phyloP scores from a whole-genome alignment of 2,797 vertebrate genomes.

The Anabacerthia variegaticeps region DNA sequence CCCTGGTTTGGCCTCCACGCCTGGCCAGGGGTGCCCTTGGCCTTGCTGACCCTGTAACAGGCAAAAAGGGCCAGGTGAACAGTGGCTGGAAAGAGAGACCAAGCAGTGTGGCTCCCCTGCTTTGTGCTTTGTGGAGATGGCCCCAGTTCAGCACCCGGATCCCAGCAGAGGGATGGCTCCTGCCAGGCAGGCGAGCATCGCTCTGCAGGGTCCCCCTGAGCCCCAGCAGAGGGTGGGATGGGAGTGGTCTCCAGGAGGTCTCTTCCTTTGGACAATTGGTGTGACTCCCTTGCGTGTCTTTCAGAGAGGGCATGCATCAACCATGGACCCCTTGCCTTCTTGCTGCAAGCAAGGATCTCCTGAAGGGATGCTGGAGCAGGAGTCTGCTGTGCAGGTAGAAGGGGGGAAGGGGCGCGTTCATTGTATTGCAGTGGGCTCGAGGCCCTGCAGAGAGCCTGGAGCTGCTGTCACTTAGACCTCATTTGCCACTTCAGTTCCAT shows the following conservation, averaged over 20 bases:
- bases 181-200: not conserved
- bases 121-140: not conserved
- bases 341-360: slow-evolving; percentile 72
- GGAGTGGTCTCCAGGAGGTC: slow-evolving; percentile 33
- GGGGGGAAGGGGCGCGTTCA: slow-evolving; percentile 56
- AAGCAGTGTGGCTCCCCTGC: not conserved
- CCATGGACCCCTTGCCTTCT: slow-evolving; percentile 68
- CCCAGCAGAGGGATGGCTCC: not conserved
- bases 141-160: not conserved
- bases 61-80: not conserved
- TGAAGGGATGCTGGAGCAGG: slow-evolving; percentile 69
- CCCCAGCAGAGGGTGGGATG: slow-evolving; percentile 18
- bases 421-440: not conserved
- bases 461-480: slow-evolving; percentile 25
- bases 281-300: slow-evolving; percentile 66
- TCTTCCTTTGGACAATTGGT: slow-evolving; percentile 30
- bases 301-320: slow-evolving; percentile 65
- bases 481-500: slow-evolving; percentile 35
- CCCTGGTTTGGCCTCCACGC: not conserved
- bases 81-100: not conserved
- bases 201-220: not conserved
- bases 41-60: not conserved
- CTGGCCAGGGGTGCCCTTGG: not conserved
- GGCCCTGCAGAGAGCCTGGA: not conserved
- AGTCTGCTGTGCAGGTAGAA: slow-evolving; percentile 66